Evolutionary conservation across 2,888 invertebrate genomes (phyloP), one percentile per base, ranked within the genome.

Genomic region (Chesias legatella): DNA sequence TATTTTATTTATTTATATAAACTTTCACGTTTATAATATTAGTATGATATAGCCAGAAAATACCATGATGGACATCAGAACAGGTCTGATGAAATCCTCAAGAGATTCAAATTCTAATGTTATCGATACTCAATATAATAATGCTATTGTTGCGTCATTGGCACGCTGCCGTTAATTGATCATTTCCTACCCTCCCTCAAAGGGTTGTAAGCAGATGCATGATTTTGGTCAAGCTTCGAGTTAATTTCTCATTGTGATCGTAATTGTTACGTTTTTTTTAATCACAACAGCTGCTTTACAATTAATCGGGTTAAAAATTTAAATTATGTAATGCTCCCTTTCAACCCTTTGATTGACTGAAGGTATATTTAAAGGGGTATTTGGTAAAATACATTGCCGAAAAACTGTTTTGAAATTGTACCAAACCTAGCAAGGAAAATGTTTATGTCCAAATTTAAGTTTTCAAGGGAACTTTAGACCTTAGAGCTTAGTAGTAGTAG

Each of bases 151-250:
- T 34, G 10, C 31, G 17, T 42, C 42, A 46, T 42, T 41, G 43
- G 23, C 40, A 44, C 40, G 47, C 29, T 33, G 20, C 60, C 59
- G 61, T 68, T 80, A 79, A 82, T 82, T 79, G 71, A 72, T 70
- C 71, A 73, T 78, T 76, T 58, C 53, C 54, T 63, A 65, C 63
- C 61, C 70, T 60, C 63, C 67, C 63, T 63, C 58, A 63, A 76
- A 78, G 79, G 81, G 81, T 74, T 75, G 44, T 54, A 56, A 70
- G 75, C 85, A 86, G 83, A 85, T 86, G 85, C 60, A 71, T 78
- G 80, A 79, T 76, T 79, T 68, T 60, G 67, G 71, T 67, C 68
- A 68, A 72, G 70, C 75, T 68, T 73, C 64, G 48, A 54, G 56
- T 75, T 79, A 74, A 81, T 79, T 75, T 60, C 63, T 63, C 73